phyloP scores from a whole-genome alignment of 2,797 vertebrate genomes.

The Diceros bicornis region DNA sequence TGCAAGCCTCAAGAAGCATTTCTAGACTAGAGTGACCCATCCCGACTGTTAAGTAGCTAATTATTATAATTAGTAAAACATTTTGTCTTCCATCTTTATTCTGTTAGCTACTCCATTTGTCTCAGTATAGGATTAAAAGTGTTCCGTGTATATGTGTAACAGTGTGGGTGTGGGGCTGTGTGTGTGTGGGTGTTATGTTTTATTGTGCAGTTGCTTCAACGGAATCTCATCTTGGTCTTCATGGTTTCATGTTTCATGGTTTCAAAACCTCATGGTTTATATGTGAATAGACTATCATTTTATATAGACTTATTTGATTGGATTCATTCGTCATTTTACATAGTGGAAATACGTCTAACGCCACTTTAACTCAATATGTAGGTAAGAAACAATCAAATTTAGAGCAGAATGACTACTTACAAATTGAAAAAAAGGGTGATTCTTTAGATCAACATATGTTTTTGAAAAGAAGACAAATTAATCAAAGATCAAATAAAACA shows the following conservation, averaged over 20 bases:
- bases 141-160: background rate
- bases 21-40: background rate
- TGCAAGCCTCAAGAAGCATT: background rate
- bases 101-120: background rate
- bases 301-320: background rate
- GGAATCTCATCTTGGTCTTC: background rate
- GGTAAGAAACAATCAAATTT: background rate
- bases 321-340: conserved; percentile 32
- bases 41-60: background rate
- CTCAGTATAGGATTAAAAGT: background rate
- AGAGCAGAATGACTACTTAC: background rate
- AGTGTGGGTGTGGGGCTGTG: background rate
- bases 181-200: background rate
- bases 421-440: background rate
- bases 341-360: background rate
- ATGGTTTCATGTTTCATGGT: background rate
- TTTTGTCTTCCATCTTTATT: background rate
- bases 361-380: background rate
- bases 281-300: background rate
- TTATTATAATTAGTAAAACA: background rate
- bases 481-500: conserved; percentile 50
- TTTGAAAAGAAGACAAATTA: conserved; percentile 60
- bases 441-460: conserved; percentile 1
- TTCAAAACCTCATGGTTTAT: no score
- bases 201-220: background rate